A percentile compares a stretch with the other conserved stretches of the same genome.
Conservation (phyloP, 2,888 invertebrate species). For the Phyllotreta cruciferae region DNA sequence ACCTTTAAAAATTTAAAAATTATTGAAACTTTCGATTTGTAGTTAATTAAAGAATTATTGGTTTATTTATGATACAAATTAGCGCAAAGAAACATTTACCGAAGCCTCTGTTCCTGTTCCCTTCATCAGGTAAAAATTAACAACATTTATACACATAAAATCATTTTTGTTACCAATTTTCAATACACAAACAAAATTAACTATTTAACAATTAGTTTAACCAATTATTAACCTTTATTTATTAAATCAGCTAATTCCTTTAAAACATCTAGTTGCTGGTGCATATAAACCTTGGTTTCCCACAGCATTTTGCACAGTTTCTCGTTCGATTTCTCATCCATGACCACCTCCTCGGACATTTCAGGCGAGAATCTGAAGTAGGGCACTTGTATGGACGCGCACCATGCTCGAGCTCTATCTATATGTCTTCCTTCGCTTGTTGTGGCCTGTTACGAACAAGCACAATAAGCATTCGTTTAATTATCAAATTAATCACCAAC, state of each 20-base stretch:
- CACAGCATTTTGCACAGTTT: slow-evolving; percentile 87
- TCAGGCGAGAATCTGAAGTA: slow-evolving; percentile 88
- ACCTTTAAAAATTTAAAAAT: too few relatives aligned
- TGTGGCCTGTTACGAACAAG: slow-evolving; percentile 75
- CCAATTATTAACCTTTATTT: slow-evolving; percentile 30
- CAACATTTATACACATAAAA: too few relatives aligned
- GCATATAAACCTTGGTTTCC: slow-evolving; percentile 86
- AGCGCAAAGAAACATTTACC: too few relatives aligned
- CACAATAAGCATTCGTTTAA: neutral
- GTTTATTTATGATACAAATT: too few relatives aligned
- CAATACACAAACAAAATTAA: too few relatives aligned
- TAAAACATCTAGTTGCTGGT: slow-evolving; percentile 67
- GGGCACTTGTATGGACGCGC: slow-evolving; percentile 83
- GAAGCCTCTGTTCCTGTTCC: too few relatives aligned
- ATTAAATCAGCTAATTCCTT: slow-evolving; percentile 68
- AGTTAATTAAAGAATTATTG: too few relatives aligned
- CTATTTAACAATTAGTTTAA: too few relatives aligned
- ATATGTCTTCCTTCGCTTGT: slow-evolving; percentile 93
- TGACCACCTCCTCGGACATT: slow-evolving; percentile 81
- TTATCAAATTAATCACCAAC: slow-evolving; percentile 56
- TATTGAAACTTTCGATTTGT: too few relatives aligned
- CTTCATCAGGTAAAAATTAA: too few relatives aligned
- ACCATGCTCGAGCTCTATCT: slow-evolving; percentile 93
- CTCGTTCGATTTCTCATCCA: slow-evolving; percentile 89
- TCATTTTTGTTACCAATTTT: too few relatives aligned